Evolutionary conservation across 1,140 invertebrate genomes (phyloP), one percentile per base, ranked within the genome.

Genomic region (Lerema accius): DNA sequence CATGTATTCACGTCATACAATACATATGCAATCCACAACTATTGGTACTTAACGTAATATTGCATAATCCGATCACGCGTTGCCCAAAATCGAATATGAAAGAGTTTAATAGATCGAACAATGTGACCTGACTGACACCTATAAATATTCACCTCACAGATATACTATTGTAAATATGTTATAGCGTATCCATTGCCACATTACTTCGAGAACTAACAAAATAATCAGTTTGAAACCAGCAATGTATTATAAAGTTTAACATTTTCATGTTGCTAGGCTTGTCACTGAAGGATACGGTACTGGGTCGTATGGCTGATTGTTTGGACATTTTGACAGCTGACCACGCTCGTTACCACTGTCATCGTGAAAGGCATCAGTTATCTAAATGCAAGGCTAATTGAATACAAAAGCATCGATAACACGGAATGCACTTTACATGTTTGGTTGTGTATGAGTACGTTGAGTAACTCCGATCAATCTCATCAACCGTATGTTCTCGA

Each of bases 291-390:
- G 14, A 17, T 58, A 35, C 58, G 56, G 68, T 77, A 60, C 40
- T 53, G 64, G 71, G 63, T 53, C 65, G 40, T 48, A 60, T 72
- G 75, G 76, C 70, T 88, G 87, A 90, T 87, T 90, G 75, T 90
- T 90, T 88, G 82, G 87, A 90, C 84, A 67, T 86, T 87, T 90
- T 90, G 88, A 90, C 86, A 90, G 87, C 84, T 89, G 87, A 88
- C 86, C 87, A 85, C 73, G 81, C 84, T 90, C 78, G 84, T 89
- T 88, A 87, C 86, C 79, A 86, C 76, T 89, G 86, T 86, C 78
- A 69, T 82, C 84, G 84, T 87, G 84, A 87, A 89, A 88, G 87
- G 86, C 82, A 86, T 85, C 87, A 69, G 80, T 79, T 80, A 84
- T 79, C 80, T 81, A 86, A 87, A 89, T 84, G 83, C 80, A 86